phyloP scores from a whole-genome alignment of 2,888 invertebrate species.

The Galeruca laticollis region DNA sequence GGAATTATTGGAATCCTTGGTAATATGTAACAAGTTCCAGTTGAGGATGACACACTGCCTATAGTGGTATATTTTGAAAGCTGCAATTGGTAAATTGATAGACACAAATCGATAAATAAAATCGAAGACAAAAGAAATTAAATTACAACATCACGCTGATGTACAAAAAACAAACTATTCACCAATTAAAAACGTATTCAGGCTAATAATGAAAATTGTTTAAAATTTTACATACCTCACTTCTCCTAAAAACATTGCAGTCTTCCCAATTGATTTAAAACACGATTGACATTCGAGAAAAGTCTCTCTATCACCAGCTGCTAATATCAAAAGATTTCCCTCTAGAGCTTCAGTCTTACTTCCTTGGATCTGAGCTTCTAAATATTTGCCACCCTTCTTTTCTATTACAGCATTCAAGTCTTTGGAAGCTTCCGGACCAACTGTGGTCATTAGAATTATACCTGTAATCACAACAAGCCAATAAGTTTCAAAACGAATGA shows the following conservation, averaged over 20 bases:
- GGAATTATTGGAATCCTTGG: no score
- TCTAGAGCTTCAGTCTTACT: constrained; percentile 90
- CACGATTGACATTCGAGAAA: constrained; percentile 95
- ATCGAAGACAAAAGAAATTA: no score
- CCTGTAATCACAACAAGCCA: constrained; percentile 66
- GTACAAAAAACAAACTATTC: no score
- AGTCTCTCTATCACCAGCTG: constrained; percentile 89
- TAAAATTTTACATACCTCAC: constrained; percentile 38
- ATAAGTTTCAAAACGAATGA: neutral
- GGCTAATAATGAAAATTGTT: no score
- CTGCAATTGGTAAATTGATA: no score
- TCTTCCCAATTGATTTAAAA: constrained; percentile 91
- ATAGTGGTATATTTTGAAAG: no score
- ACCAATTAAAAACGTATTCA: no score
- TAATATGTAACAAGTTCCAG: no score
- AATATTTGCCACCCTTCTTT: constrained; percentile 88
- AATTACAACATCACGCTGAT: no score
- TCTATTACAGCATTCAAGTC: constrained; percentile 92
- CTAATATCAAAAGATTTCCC: constrained; percentile 89
- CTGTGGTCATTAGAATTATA: constrained; percentile 96
- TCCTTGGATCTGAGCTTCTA: constrained; percentile 93
- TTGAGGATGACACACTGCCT: no score
- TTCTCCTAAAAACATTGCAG: constrained; percentile 39
- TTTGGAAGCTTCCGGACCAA: constrained; percentile 92
- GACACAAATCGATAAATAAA: no score